Conservation (phyloP, 2,888 invertebrate species). For the Campoplex capitator region DNA sequence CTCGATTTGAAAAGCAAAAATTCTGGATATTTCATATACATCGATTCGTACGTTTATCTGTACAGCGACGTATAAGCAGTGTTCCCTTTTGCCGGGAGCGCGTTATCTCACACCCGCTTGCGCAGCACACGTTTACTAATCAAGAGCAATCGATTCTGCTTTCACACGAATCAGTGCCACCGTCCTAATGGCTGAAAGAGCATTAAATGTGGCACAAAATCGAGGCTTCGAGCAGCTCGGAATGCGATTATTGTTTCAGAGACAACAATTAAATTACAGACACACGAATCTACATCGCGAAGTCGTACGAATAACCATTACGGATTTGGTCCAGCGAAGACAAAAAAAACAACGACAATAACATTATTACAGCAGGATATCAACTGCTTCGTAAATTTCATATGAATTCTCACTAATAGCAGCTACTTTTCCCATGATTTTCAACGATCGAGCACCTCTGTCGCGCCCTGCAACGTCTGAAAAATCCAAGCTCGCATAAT, state of each 20-base stretch:
- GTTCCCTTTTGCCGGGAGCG: conserved; percentile 65
- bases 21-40: background rate
- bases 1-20: background rate
- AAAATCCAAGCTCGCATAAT: conserved; percentile 2
- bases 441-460: conserved; percentile 13
- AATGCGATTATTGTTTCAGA: conserved; percentile 3
- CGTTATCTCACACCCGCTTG: conserved; percentile 55
- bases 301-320: background rate
- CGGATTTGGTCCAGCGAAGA: background rate
- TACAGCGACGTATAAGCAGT: conserved; percentile 9
- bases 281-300: background rate
- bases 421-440: background rate
- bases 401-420: background rate
- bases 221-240: background rate
- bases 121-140: conserved; percentile 27
- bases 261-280: background rate
- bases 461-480: conserved; percentile 19
- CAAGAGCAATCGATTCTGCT: conserved; percentile 60
- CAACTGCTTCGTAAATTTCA: background rate
- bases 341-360: background rate
- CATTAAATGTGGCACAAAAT: conserved; percentile 1
- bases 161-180: conserved; percentile 66
- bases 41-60: background rate
- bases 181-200: conserved; percentile 24
- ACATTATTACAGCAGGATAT: background rate